Evolutionary conservation across 1,140 invertebrate species (phyloP), one percentile per base, ranked within the genome.

Genomic region (Rhopalosiphum padi): DNA sequence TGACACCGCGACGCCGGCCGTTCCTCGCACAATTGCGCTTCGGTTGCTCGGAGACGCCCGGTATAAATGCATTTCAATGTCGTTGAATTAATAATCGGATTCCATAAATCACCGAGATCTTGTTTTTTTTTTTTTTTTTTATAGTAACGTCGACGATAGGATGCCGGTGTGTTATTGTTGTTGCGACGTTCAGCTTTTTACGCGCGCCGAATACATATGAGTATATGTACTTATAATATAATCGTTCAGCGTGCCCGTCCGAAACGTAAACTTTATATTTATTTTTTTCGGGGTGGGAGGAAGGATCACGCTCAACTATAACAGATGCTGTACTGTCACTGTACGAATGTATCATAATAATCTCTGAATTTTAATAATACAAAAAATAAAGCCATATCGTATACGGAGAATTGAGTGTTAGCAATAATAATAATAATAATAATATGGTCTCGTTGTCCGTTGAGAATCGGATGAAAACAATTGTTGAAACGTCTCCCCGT

Each of bases 91-190:
- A 90, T 90, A 37, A 53, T 60, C 53, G 35, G 21, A 53, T 53
- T 55, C 35, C 89, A 90, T 90, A 90, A 90, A 60, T 90, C 89
- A 60, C 51, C 30, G 51, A 55, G 48, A 89, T 53, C 51, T 68
- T 30, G 22, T 37, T 37, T 41, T 83, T 25, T 85, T 85, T 30
- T 43, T 3, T 41, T 22, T 85, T 25, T 15, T 15, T 30, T 11
- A 2, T 83, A 51, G 48, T 5, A 5, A 25, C 83, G 83, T 30
- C 83, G 41, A 41, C 82, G 35, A n/a, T 68, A 15, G 60, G 60
- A 77, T n/a, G 60, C 21, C 30, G 30, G 15, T 35, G 60, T 77
- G 30, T 77, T n/a, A 77, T 77, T 77, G 60, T 77, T 77, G 60
- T 77, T 83, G 37, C 21, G 35, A 43, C 37, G 35, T 83, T 37